Evolutionary conservation across 2,113 vertebrate species (phyloP), one percentile per base, ranked within the genome.

Genomic region (Trochalopteron elliotii): DNA sequence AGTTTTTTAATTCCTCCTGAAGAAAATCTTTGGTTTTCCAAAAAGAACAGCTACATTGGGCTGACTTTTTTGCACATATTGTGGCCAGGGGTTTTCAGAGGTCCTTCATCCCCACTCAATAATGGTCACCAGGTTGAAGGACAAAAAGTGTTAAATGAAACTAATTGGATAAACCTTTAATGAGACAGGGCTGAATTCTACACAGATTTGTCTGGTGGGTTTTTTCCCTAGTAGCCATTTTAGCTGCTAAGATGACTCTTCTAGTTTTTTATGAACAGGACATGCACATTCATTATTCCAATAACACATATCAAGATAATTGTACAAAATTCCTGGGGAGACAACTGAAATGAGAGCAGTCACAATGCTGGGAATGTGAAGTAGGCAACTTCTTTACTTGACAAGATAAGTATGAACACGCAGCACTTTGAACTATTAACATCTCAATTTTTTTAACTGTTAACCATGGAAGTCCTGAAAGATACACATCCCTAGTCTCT

Each of bases 21-120:
- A 56, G 28, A 61, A 76, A 83, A 28, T 61, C 9, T 76, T 65
- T n/a, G 25, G 23, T 69, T 86, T 76, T 92, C 70, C 82, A 57
- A 80, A 83, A 83, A 7, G 31, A 6, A 18, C 12, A 74, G 7
- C 14, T 78, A n/a, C 12, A 8, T 2, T 37, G 37, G 40, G 31
- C n/a, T 78, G 25, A 40, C 4, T 65, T 25, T 47, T 53, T 53
- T 69, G 31, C 17, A 24, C 0, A 0, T 22, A 25, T 5, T 2
- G 7, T 82, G 13, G 14, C 28, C 35, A 19, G 12, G 18, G 5
- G 3, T 0, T 67, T 93, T 77, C 30, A 39, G 57, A 59, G 18
- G 40, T 83, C 67, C 37, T 91, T 89, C 28, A 9, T 79, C 45
- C 4, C 5, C 33, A 69, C 12, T 4, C 49, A 61, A 16, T 4